Conservation (phyloP, 2,113 vertebrate genomes). For the Pionites leucogaster region DNA sequence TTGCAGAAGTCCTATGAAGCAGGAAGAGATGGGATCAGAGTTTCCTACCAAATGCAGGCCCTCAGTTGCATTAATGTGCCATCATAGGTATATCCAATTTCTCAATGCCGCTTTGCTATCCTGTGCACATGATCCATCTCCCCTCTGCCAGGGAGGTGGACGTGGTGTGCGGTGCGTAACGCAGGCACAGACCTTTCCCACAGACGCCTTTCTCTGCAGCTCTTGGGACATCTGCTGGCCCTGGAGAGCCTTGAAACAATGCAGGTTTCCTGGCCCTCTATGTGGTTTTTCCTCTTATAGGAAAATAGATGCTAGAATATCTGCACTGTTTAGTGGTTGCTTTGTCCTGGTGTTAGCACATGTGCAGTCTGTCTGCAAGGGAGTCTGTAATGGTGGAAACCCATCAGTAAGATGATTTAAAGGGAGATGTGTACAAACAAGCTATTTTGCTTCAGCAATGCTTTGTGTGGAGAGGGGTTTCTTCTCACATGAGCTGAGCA, state of each 20-base stretch:
- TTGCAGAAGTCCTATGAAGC: background rate
- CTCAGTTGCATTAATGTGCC: background rate
- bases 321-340: background rate
- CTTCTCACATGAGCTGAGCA: background rate
- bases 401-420: background rate
- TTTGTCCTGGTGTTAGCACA: background rate
- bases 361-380: background rate
- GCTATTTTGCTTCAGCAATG: background rate
- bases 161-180: accelerated
- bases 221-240: constrained; percentile 28
- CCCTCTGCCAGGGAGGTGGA: background rate
- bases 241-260: constrained; percentile 41
- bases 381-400: background rate
- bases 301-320: constrained; percentile 20
- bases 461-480: background rate
- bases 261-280: background rate
- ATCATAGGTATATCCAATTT: accelerated
- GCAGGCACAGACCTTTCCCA: constrained; percentile 22
- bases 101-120: background rate
- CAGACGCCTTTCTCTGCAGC: background rate
- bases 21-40: background rate
- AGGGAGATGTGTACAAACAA: background rate
- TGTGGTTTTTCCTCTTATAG: constrained; percentile 44
- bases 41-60: background rate
- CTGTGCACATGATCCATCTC: background rate